Base-by-base conservation (phyloP, 2,797 vertebrate genomes). In the Pipistrellus pipistrellus region DNA sequence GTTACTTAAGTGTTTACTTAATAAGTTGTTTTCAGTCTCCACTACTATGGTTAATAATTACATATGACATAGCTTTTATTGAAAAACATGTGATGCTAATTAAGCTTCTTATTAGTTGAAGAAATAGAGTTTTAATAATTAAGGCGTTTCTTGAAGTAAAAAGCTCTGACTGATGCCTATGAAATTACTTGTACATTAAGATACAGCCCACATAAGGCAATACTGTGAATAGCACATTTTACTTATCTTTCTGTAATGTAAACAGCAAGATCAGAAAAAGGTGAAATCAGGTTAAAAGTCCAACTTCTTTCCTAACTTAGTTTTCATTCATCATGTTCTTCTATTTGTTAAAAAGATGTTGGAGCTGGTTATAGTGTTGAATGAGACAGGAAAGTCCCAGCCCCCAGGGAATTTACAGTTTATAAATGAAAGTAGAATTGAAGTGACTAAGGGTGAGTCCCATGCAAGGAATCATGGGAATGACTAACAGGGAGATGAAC, bases 71-170 rank as follows among this genome's bases (percentile, higher is more conserved):
- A 83, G 32, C 80, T 93, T 96, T 95, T 93, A 95, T 93, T 96
- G 92, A 92, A 81, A 82, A 59, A 88, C 2, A 38, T 64, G 71
- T 35, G 81, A 3, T 95, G 55, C 71, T 96, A 96, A 97, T 97
- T 97, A 89, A 41, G 80, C 96, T 97, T 90, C 85, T 95, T 85
- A 88, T 97, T 96, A 97, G 96, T 97, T 97, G 71, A 93, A 83
- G 48, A 92, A 95, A 83, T 80, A 95, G 71, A 73, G 88, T 95
- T 91, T 96, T 97, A 95, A 97, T 96, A 97, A 95, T 96, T 93
- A 78, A 97, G 91, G 30, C 44, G 5, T 92, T 64, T 82, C 85
- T 76, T 88, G 9, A 80, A 90, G 35, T 57, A 66, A 87, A 93
- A 85, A 12, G 38, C 71, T 88, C 44, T 59, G 30, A 88, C 25